Percentiles rank a stretch among this genome's conserved stretches.
phyloP scores from a whole-genome alignment of 1,140 invertebrate species.

The Eriocheir sinensis region DNA sequence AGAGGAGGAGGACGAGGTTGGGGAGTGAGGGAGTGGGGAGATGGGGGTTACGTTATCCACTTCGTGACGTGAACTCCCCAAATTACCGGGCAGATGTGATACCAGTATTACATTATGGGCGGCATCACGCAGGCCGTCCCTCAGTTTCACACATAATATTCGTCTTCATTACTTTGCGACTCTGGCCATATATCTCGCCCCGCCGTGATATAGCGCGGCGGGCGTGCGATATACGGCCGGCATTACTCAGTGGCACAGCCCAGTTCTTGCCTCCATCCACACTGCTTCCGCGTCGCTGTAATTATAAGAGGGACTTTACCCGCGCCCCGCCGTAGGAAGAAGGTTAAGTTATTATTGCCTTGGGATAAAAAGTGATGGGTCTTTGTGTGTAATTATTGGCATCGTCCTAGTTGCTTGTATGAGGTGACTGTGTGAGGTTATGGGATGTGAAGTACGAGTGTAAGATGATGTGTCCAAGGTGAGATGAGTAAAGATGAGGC shows the following conservation, averaged over 20 bases:
- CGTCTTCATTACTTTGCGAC: constrained; percentile 43
- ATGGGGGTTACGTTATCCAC: too few relatives aligned
- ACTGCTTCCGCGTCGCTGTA: neutral
- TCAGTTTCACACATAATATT: constrained; percentile 61
- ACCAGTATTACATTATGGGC: constrained; percentile 18
- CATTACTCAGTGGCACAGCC: constrained; percentile 39
- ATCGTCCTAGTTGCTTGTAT: too few relatives aligned
- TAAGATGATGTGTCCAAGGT: too few relatives aligned
- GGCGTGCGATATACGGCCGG: constrained; percentile 46
- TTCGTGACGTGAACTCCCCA: constrained; percentile 20
- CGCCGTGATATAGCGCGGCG: constrained; percentile 44
- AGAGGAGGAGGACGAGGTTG: too few relatives aligned
- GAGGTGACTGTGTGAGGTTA: too few relatives aligned
- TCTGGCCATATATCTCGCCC: constrained; percentile 45
- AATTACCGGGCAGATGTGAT: constrained; percentile 35
- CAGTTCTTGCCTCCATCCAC: constrained; percentile 2
- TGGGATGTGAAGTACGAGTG: too few relatives aligned
- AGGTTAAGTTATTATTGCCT: neutral
- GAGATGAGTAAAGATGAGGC: too few relatives aligned
- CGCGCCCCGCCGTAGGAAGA: neutral
- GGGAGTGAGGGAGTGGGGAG: too few relatives aligned
- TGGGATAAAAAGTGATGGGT: too few relatives aligned
- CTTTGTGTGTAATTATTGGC: too few relatives aligned
- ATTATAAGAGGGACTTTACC: neutral
- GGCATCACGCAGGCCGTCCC: constrained; percentile 37